phyloP scores from a whole-genome alignment of 2,888 invertebrate species.

The Rhingia campestris region DNA sequence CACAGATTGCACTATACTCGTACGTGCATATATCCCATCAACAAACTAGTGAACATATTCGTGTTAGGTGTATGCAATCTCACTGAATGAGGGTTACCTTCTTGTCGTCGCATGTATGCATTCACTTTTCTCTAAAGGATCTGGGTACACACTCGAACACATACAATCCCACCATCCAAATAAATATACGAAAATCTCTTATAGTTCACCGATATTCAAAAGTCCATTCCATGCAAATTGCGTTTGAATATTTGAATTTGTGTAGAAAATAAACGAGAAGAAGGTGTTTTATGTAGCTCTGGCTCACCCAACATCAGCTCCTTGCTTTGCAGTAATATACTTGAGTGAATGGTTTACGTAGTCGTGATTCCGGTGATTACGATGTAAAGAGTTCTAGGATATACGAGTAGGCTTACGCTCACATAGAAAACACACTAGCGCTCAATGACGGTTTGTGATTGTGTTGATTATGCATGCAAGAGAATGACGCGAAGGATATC shows the following conservation, averaged over 20 bases:
- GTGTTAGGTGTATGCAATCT: neutral
- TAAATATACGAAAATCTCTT: slow-evolving; percentile 22
- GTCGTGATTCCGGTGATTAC: slow-evolving; percentile 50
- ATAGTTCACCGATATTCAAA: slow-evolving; percentile 50
- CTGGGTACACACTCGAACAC: neutral
- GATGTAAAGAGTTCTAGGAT: slow-evolving; percentile 27
- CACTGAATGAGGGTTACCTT: neutral
- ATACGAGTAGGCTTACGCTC: slow-evolving; percentile 22
- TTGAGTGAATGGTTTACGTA: slow-evolving; percentile 54
- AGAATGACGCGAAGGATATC: slow-evolving; percentile 54
- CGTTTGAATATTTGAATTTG: slow-evolving; percentile 63
- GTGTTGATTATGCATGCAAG: slow-evolving; percentile 61
- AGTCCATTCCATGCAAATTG: slow-evolving; percentile 59
- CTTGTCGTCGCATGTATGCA: neutral
- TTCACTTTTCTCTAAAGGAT: slow-evolving; percentile 14
- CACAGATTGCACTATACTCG: slow-evolving; percentile 18
- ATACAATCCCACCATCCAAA: neutral
- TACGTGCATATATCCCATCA: slow-evolving; percentile 8
- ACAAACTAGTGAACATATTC: slow-evolving; percentile 8
- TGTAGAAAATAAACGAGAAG: slow-evolving; percentile 11
- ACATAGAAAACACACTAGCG: neutral
- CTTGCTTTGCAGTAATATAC: slow-evolving; percentile 18
- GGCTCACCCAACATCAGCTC: slow-evolving; percentile 6
- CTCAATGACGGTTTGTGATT: slow-evolving; percentile 25
- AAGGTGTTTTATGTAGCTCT: neutral